Evolutionary conservation across 2,113 vertebrate genomes (phyloP), one percentile per base, ranked within the genome.

Genomic region (Ondatra zibethicus): DNA sequence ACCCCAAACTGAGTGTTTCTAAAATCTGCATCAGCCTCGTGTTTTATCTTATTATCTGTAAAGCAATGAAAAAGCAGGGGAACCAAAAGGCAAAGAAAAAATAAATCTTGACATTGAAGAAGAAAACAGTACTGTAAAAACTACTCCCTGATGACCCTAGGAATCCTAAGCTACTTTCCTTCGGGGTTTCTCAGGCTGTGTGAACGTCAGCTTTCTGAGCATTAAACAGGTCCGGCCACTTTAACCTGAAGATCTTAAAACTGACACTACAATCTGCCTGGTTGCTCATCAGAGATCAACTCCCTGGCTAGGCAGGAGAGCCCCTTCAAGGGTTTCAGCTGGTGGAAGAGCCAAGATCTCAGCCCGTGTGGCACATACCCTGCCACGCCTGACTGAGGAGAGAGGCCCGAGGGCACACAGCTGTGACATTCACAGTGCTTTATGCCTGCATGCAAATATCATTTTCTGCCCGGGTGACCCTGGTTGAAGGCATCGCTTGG

Each of bases 361-460:
- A 33, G 31, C 47, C 92, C 55, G 11, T 23, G 33, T 0, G 5
- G 89, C 82, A 72, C 25, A 58, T 58, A 63, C 17, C 27, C 14
- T 5, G 1, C 23, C 47, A 36, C 0, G 23, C 45, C 68, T 70
- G 65, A 75, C 88, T 36, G 27, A 86, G 16, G 78, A 52, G 8
- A 3, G 92, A 16, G 14, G 78, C 58, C 36, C 36, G 39, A 61
- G 52, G 68, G 90, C 39, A 16, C 61, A 65, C 47, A 75, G 68
- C 36, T 39, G 23, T 11, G 72, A 45, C 33, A 29, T 58, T 80
- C 47, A 50, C 55, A 23, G 88, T 36, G 42, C 68, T 91, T 96
- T 89, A 39, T 93, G 33, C 91, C 89, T 89, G n/a, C 39, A 91
- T 5, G 50, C 77, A 97, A 97, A 97, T 92, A 80, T 73, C 95